phyloP scores from a whole-genome alignment of 2,888 invertebrate genomes.

The Aphidius colemani region DNA sequence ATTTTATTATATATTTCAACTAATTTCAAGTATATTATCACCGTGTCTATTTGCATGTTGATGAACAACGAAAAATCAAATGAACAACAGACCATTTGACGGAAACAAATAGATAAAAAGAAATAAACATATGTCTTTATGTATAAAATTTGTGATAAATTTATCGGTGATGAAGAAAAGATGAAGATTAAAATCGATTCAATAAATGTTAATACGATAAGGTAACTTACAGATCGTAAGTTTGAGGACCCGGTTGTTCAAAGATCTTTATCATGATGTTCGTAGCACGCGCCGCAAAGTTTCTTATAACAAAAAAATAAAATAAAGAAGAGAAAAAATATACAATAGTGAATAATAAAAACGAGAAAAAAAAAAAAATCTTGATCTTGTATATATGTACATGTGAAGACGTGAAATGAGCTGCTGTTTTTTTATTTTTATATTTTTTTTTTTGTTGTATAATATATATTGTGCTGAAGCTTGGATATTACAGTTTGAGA shows the following conservation, averaged over 20 bases:
- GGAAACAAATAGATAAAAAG: constrained; percentile 1
- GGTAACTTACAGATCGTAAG: constrained; percentile 11
- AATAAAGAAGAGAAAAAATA: constrained; percentile 2
- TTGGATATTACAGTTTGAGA: no score
- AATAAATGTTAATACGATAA: constrained; percentile 23
- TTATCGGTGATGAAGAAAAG: constrained; percentile 12
- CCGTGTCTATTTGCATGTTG: no score
- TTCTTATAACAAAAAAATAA: neutral
- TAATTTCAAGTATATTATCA: no score
- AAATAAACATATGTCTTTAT: constrained; percentile 5
- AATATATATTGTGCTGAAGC: no score
- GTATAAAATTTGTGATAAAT: neutral
- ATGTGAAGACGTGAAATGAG: neutral
- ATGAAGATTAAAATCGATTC: constrained; percentile 26
- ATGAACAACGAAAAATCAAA: no score
- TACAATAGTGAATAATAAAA: constrained; percentile 6
- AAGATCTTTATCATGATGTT: constrained; percentile 25
- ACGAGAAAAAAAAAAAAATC: neutral
- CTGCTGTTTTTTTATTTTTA: no score
- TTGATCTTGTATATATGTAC: neutral
- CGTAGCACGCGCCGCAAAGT: constrained; percentile 23
- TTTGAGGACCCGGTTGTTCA: neutral
- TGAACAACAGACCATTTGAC: no score
- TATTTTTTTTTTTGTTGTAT: no score
- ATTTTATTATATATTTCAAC: no score